Evolutionary conservation across 2,888 invertebrate species (phyloP), one percentile per base, ranked within the genome.

Genomic region (Brachynemurus nebulosus): DNA sequence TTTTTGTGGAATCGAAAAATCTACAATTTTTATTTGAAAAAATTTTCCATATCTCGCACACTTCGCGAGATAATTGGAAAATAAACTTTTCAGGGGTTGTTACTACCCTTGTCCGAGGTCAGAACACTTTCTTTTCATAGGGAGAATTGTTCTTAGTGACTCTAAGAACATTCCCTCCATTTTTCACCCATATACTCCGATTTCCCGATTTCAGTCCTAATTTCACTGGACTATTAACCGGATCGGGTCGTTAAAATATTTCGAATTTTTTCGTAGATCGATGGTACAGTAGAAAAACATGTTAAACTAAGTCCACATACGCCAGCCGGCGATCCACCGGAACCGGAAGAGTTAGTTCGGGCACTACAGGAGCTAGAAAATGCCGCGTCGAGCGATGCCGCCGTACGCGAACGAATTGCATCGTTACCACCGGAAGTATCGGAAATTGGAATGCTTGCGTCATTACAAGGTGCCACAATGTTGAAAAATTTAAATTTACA

Each of bases 351-450:
- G 56, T 71, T 96, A 21, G 82, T 95, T 48, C 88, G 86, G 67
- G 79, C 78, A 2, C 68, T 84, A 45, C 70, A 84, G 64, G 89
- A 89, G 54, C 69, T 96, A 55, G 96, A 96, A 64, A 90, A 89
- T 57, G 89, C 92, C 47, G 93, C 96, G 2, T 95, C 95, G 0
- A 88, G 91, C 55, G 96, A 96, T 70, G 95, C 92, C 50, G 78
- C 78, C 1, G 88, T 93, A 2, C 69, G 96, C 51, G 91, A 95
- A 62, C 79, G 85, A 59, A 96, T 96, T 53, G 92, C 95, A 0
- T 89, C 86, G 46, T 70, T 96, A 42, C 96, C 96, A 0, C 85
- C 86, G 40, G 92, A 93, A 69, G 91, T 96, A 3, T 93, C 93
- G 0, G 93, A 96, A 73, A 78, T 90, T 4, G 78, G 81, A 53